A percentile compares a stretch with the other conserved stretches of the same genome.
phyloP scores from a whole-genome alignment of 2,888 invertebrate species.

The Cosmia trapezina region DNA sequence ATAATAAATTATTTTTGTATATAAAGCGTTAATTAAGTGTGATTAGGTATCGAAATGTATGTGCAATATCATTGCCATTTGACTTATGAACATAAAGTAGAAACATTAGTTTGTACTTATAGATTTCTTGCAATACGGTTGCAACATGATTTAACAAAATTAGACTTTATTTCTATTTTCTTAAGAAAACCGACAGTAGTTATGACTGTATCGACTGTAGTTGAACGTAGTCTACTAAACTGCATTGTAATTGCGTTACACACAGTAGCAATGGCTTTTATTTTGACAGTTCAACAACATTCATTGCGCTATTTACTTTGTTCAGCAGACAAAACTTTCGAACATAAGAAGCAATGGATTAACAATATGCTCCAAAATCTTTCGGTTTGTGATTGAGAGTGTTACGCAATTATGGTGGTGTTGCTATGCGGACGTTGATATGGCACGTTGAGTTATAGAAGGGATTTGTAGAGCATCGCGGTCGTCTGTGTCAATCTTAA shows the following conservation, averaged over 20 bases:
- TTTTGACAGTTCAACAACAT: too few relatives aligned
- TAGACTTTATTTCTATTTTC: conserved; percentile 13
- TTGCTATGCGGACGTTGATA: neutral
- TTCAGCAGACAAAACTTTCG: too few relatives aligned
- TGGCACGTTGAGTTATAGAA: neutral
- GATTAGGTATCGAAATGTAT: conserved; percentile 28
- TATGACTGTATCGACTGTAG: neutral
- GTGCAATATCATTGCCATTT: conserved; percentile 56
- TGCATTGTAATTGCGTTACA: too few relatives aligned
- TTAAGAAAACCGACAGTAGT: conserved; percentile 2
- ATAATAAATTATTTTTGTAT: conserved; percentile 63
- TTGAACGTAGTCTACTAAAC: neutral
- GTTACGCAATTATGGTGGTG: too few relatives aligned
- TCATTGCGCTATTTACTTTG: too few relatives aligned
- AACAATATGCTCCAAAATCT: too few relatives aligned
- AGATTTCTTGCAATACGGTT: neutral
- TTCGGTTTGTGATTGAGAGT: too few relatives aligned
- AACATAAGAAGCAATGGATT: too few relatives aligned
- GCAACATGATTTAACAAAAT: neutral
- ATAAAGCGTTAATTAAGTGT: conserved; percentile 38
- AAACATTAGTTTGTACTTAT: neutral
- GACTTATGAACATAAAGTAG: conserved; percentile 27
- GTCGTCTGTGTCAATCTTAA: neutral
- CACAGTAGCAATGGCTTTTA: too few relatives aligned
- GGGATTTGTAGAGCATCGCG: neutral